A percentile compares a stretch with the other conserved stretches of the same genome.
Conservation (phyloP, 2,888 invertebrate genomes). For the Mesorhabditis belari region DNA sequence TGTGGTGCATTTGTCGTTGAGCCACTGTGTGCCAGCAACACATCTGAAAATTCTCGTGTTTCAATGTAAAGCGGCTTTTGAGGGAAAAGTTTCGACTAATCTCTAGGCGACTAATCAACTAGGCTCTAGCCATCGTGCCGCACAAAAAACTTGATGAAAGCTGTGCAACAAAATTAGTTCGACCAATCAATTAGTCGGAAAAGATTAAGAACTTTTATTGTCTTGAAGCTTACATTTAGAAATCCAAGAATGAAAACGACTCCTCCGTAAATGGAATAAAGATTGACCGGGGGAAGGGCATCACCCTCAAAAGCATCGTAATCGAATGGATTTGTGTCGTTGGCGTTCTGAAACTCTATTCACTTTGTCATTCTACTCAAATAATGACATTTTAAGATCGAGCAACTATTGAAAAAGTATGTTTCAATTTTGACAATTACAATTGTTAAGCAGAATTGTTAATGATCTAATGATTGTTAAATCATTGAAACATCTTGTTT, state of each 20-base stretch:
- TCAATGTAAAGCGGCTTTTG: too few relatives aligned
- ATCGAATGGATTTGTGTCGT: not conserved
- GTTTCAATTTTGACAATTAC: too few relatives aligned
- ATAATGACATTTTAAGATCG: not conserved
- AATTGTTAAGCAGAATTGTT: too few relatives aligned
- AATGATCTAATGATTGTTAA: too few relatives aligned
- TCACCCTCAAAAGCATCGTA: slow-evolving; percentile 14
- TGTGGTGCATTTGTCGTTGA: slow-evolving; percentile 56
- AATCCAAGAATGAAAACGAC: slow-evolving; percentile 22
- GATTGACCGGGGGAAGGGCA: slow-evolving; percentile 15
- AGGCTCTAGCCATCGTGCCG: too few relatives aligned
- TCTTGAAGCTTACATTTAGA: slow-evolving; percentile 15
- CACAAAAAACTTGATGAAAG: too few relatives aligned
- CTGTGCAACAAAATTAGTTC: too few relatives aligned
- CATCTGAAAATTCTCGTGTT: slow-evolving; percentile 40
- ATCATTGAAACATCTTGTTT: too few relatives aligned
- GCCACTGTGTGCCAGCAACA: slow-evolving; percentile 55
- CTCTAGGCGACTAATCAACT: too few relatives aligned
- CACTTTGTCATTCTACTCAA: not conserved
- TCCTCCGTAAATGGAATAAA: slow-evolving; percentile 22
- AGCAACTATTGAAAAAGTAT: too few relatives aligned
- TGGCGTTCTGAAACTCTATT: not conserved
- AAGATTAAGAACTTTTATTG: not conserved
- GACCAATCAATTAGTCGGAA: not conserved
- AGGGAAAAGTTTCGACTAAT: too few relatives aligned